Evolutionary conservation across 2,888 invertebrate genomes (phyloP).

Genomic region (Nudaria mundana): DNA sequence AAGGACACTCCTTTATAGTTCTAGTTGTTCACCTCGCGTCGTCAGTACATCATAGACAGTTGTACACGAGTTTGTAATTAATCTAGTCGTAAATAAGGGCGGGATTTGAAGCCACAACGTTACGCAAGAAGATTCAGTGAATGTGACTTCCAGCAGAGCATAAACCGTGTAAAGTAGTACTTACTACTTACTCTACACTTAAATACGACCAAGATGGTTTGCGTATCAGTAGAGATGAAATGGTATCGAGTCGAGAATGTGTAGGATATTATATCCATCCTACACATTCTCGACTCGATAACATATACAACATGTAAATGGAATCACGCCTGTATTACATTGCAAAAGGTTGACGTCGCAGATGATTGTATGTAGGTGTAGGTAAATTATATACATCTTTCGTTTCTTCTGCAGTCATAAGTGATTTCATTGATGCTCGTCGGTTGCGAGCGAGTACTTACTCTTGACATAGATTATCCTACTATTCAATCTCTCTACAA

Average conservation of each 20-base stretch:
- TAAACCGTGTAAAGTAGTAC: slow-evolving; percentile 67
- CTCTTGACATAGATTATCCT: too few species aligned
- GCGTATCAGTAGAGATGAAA: slow-evolving; percentile 15
- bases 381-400: too few species aligned
- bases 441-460: too few species aligned
- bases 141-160: slow-evolving; percentile 61
- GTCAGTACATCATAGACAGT: slow-evolving; percentile 27
- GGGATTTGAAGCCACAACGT: slow-evolving; percentile 32
- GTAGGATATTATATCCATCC: slow-evolving; percentile 10
- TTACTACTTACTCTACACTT: slow-evolving; percentile 35
- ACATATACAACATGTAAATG: too few species aligned
- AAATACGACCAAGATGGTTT: slow-evolving; percentile 33
- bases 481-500: too few species aligned
- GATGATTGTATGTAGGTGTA: too few species aligned
- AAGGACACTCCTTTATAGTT: slow-evolving; percentile 74
- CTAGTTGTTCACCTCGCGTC: slow-evolving; percentile 74
- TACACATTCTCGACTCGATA: too few species aligned
- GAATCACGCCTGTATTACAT: too few species aligned
- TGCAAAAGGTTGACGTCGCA: too few species aligned
- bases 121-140: slow-evolving; percentile 58
- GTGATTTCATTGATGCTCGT: too few species aligned
- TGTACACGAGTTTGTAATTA: slow-evolving; percentile 25
- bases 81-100: slow-evolving; percentile 34
- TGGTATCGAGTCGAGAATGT: too few species aligned
- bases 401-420: too few species aligned